Evolutionary conservation across 2,113 vertebrate species (phyloP).

Genomic region (Hepsetus odoe): DNA sequence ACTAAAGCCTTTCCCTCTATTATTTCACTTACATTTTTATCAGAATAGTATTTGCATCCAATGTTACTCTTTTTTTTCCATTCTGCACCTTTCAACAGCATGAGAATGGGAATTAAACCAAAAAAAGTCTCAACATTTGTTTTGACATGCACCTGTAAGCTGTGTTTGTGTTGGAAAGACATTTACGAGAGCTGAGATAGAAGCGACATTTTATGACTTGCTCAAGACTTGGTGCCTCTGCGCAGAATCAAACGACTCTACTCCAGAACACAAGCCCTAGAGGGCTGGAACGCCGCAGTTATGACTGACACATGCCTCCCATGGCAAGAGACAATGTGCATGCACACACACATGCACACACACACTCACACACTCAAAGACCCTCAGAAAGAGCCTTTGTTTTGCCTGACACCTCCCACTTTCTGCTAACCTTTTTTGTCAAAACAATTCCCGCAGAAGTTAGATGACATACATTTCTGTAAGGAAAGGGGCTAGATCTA

Average conservation of each 20-base stretch:
- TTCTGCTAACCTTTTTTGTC: constrained; percentile 82
- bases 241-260: constrained; percentile 76
- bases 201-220: constrained; percentile 67
- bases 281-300: constrained; percentile 77
- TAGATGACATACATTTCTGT: constrained; percentile 74
- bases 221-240: constrained; percentile 74
- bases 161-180: constrained; percentile 72
- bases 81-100: constrained; percentile 30
- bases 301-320: constrained; percentile 78
- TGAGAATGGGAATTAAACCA: constrained; percentile 50
- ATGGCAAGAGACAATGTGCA: constrained; percentile 48
- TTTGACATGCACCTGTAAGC: constrained; percentile 71
- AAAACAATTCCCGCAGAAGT: constrained; percentile 82
- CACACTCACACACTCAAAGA: constrained; percentile 33
- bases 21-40: too few species aligned
- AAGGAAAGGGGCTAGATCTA: constrained; percentile 73
- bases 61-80: background rate
- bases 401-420: constrained; percentile 72
- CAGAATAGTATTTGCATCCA: background rate
- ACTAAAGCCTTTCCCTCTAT: too few species aligned
- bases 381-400: constrained; percentile 64
- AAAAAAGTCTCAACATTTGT: constrained; percentile 35
- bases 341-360: constrained; percentile 37
- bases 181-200: constrained; percentile 68
- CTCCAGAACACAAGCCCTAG: constrained; percentile 78